A percentile compares a stretch with the other conserved stretches of the same genome.
Conservation (phyloP, 2,888 invertebrate species). For the Drosophila paucipuncta region DNA sequence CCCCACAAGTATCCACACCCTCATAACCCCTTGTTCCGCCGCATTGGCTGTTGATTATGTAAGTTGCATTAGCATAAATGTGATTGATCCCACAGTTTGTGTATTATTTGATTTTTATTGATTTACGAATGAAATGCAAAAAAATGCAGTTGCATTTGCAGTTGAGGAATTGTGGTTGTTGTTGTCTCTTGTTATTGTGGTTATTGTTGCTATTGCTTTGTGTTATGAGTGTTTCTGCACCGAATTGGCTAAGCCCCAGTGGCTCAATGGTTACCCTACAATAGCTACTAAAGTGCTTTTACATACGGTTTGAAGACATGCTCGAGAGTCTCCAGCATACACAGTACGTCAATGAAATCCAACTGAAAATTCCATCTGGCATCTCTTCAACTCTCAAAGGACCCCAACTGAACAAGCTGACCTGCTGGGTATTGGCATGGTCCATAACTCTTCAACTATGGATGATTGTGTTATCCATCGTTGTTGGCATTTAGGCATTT, state of each 20-base stretch:
- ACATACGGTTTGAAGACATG: not conserved
- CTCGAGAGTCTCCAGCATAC: not conserved
- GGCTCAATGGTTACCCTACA: conserved; percentile 67
- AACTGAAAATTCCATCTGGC: not conserved
- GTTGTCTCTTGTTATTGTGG: conserved; percentile 4
- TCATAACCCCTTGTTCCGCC: conserved; percentile 1
- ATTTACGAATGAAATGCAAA: conserved; percentile 77
- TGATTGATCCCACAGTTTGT: conserved; percentile 74
- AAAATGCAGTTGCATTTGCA: conserved; percentile 72
- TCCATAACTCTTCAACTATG: conserved; percentile 56
- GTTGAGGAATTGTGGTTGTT: conserved; percentile 14
- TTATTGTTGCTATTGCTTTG: conserved; percentile 27
- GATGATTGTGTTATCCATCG: conserved; percentile 37
- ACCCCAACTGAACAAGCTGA: not conserved
- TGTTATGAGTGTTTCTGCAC: conserved; percentile 74
- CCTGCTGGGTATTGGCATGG: conserved; percentile 50
- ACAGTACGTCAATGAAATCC: not conserved
- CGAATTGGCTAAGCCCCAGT: conserved; percentile 61
- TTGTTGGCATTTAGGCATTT: conserved; percentile 51
- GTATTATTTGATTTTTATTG: conserved; percentile 80
- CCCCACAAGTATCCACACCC: conserved; percentile 8
- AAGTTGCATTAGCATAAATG: conserved; percentile 78
- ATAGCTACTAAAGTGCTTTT: conserved; percentile 16
- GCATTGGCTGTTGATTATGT: conserved; percentile 60
- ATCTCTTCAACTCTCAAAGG: conserved; percentile 1